Conservation (phyloP, 92 coral and sea anemone species). For the Heteractis magnifica region DNA sequence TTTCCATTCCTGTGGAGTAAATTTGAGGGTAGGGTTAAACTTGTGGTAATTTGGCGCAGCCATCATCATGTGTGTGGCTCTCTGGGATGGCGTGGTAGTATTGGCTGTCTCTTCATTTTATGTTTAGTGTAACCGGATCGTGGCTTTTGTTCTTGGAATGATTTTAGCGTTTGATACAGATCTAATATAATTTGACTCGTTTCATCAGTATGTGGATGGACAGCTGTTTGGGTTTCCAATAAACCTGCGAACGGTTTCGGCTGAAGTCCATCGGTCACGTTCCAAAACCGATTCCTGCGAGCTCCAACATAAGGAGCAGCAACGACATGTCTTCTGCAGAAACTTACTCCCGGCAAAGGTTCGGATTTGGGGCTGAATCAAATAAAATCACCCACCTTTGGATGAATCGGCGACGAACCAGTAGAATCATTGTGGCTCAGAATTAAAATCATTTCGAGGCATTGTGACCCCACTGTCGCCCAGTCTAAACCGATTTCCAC, state of each 20-base stretch:
- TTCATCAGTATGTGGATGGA: slow-evolving; percentile 7
- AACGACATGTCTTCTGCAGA: neutral
- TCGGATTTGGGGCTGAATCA: neutral
- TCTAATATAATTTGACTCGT: slow-evolving; percentile 35
- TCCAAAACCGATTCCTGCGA: neutral
- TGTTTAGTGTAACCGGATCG: slow-evolving; percentile 25
- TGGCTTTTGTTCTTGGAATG: slow-evolving; percentile 14
- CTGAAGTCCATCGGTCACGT: slow-evolving; percentile 19
- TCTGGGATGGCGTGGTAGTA: slow-evolving; percentile 4
- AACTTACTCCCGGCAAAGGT: neutral
- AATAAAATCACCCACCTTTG: neutral
- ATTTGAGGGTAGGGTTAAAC: neutral
- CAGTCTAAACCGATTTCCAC: neutral
- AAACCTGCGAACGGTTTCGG: slow-evolving; percentile 4
- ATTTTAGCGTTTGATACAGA: slow-evolving; percentile 32
- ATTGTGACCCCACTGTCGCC: slow-evolving; percentile 4
- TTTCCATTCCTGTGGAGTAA: neutral
- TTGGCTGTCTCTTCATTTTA: neutral
- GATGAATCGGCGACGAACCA: neutral
- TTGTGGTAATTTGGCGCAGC: slow-evolving; percentile 6
- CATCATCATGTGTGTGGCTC: neutral
- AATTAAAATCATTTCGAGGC: neutral
- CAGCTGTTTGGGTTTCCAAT: slow-evolving; percentile 29
- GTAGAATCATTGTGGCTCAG: neutral
- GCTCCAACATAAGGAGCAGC: neutral